Conservation (phyloP, 1,140 invertebrate genomes). For the Dermatophagoides farinae region DNA sequence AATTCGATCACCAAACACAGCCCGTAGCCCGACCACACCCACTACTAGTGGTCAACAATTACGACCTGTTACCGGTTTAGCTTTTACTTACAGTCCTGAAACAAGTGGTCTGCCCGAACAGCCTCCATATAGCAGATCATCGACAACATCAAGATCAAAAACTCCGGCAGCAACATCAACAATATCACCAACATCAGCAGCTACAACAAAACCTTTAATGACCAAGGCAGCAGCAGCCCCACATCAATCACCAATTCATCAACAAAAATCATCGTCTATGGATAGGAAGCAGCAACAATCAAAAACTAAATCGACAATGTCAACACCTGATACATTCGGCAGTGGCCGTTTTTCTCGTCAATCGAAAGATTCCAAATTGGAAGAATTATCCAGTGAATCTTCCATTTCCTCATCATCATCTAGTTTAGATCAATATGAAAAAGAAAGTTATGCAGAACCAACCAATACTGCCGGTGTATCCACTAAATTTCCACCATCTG, state of each 20-base stretch:
- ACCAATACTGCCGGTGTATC: background rate
- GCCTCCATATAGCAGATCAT: background rate
- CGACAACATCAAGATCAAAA: background rate
- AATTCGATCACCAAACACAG: background rate
- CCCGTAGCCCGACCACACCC: background rate
- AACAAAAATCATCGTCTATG: background rate
- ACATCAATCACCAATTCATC: background rate
- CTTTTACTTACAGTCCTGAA: conserved; percentile 20
- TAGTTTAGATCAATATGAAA: conserved; percentile 16
- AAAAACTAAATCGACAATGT: background rate
- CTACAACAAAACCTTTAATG: background rate
- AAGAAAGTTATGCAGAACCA: conserved; percentile 7
- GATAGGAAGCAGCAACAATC: background rate
- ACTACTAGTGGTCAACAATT: background rate
- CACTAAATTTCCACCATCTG: background rate
- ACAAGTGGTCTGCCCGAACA: conserved; percentile 6
- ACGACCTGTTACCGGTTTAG: conserved; percentile 16
- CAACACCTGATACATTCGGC: background rate
- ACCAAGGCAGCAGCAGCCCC: background rate
- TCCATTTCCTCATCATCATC: conserved; percentile 11
- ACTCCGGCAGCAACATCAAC: background rate
- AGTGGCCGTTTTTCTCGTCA: conserved; percentile 10
- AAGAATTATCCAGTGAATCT: conserved; percentile 12
- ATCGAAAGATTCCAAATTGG: conserved; percentile 15
- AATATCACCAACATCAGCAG: background rate